Percentiles rank a stretch among this genome's conserved stretches.
phyloP scores from a whole-genome alignment of 1,140 invertebrate genomes.

The Drosophila miranda region DNA sequence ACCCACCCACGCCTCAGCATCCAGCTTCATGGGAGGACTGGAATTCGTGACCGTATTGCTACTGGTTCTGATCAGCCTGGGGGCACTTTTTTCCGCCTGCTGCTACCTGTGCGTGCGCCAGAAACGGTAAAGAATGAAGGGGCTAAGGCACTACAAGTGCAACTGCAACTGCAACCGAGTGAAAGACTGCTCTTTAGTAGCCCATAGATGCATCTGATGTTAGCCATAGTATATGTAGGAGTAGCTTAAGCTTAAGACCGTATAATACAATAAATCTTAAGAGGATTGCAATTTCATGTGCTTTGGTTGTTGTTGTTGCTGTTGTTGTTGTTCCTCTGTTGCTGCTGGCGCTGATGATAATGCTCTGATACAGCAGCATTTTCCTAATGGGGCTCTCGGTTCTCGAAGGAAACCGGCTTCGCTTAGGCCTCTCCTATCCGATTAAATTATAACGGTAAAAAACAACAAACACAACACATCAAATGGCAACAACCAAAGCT shows the following conservation, averaged over 20 bases:
- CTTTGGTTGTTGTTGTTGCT: conserved; percentile 50
- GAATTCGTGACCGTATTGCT: conserved; percentile 91
- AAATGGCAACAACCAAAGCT: conserved; percentile 19
- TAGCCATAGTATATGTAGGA: conserved; percentile 41
- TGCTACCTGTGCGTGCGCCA: conserved; percentile 89
- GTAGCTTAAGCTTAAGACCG: conserved; percentile 39
- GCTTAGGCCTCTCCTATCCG: conserved; percentile 50
- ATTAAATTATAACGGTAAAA: conserved; percentile 76
- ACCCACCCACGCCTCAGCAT: conserved; percentile 48
- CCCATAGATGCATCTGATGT: conserved; percentile 4
- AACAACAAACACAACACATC: conserved; percentile 38
- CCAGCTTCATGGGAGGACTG: conserved; percentile 85
- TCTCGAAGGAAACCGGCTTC: conserved; percentile 43
- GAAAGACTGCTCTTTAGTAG: conserved; percentile 18
- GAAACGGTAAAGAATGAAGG: conserved; percentile 84
- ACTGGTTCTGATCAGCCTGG: conserved; percentile 90
- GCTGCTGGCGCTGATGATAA: conserved; percentile 20
- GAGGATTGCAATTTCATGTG: conserved; percentile 38
- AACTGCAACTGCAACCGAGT: no score
- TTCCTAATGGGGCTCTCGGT: conserved; percentile 5
- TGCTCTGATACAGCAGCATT: conserved; percentile 15
- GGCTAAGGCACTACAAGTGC: no score
- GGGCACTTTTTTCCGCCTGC: conserved; percentile 89
- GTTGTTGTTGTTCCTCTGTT: conserved; percentile 25
- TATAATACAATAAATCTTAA: conserved; percentile 59